A percentile compares a stretch with the other conserved stretches of the same genome.
Evolutionary conservation across 2,113 vertebrate species (phyloP).

Genomic region (Todiramphus saurophagus): DNA sequence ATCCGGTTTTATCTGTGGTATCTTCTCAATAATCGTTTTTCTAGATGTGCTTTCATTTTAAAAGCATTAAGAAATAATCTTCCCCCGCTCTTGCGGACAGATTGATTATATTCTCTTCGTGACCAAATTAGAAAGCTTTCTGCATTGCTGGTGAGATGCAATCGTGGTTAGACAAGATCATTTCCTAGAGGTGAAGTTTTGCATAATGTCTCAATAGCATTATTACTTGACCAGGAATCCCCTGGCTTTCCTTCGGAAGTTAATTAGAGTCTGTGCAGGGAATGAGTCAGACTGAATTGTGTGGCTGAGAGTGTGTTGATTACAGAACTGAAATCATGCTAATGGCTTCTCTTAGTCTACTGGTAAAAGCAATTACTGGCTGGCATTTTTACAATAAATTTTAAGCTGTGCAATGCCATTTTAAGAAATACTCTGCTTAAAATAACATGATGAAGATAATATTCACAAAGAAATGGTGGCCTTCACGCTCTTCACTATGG

Average conservation of each 20-base stretch:
- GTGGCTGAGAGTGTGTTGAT: conserved; percentile 7
- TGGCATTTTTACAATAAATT: conserved; percentile 18
- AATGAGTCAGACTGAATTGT: conserved; percentile 31
- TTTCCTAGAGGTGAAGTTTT: conserved; percentile 44
- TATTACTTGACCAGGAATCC: conserved; percentile 7
- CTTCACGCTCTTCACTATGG: fast-evolving
- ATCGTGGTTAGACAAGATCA: not conserved
- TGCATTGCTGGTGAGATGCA: not conserved
- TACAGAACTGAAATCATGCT: conserved; percentile 35
- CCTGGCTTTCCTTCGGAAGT: conserved; percentile 28
- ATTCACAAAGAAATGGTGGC: not conserved
- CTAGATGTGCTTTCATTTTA: not conserved
- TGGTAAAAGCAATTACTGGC: conserved; percentile 34
- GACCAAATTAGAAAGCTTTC: not conserved
- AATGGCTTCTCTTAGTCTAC: conserved; percentile 4
- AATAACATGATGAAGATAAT: not conserved
- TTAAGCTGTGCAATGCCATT: conserved; percentile 7
- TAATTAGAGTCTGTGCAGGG: conserved; percentile 47
- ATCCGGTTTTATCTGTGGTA: not conserved
- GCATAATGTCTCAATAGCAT: conserved; percentile 14
- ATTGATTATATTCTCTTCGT: not conserved
- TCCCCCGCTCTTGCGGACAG: not conserved
- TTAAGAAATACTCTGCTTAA: conserved; percentile 32
- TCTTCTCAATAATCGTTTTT: not conserved
- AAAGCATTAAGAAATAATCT: not conserved